Percentiles rank a stretch among this genome's conserved stretches.
Conservation (phyloP, 64 coral and sea anemone genomes). For the Porites lutea region DNA sequence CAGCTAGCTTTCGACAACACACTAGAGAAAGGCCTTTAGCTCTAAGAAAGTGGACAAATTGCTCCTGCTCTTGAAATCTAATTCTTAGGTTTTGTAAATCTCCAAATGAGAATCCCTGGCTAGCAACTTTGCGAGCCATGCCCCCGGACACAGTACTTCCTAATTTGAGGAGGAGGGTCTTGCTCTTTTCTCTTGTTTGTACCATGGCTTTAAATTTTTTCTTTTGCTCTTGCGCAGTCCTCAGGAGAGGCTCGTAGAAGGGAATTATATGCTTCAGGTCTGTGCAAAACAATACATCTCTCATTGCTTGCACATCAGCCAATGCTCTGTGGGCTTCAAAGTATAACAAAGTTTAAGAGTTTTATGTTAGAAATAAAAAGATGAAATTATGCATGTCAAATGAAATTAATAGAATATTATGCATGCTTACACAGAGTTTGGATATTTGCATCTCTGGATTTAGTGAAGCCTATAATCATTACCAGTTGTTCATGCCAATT, state of each 20-base stretch:
- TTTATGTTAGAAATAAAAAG: background rate
- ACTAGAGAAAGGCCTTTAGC: conserved; percentile 2
- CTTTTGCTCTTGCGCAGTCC: conserved; percentile 20
- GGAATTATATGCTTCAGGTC: background rate
- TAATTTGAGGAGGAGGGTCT: conserved; percentile 6
- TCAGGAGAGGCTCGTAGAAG: conserved; percentile 12
- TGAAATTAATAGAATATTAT: too few relatives aligned
- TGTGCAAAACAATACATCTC: conserved; percentile 12
- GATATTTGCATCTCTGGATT: too few relatives aligned
- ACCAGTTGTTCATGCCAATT: too few relatives aligned
- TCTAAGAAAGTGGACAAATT: background rate
- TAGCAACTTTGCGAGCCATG: conserved; percentile 1
- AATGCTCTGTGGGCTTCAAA: conserved; percentile 6
- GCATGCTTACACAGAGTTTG: too few relatives aligned
- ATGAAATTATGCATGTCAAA: too few relatives aligned
- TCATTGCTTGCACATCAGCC: conserved; percentile 17
- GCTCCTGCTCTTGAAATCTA: background rate
- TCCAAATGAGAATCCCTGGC: background rate
- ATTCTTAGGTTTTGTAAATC: background rate
- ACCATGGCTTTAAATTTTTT: conserved; percentile 24
- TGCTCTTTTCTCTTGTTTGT: conserved; percentile 17
- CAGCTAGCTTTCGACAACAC: conserved; percentile 2
- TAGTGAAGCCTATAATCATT: too few relatives aligned
- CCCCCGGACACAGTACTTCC: background rate
- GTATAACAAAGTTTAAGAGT: background rate